Percentiles rank a stretch among this genome's conserved stretches.
phyloP scores from a whole-genome alignment of 2,113 vertebrate species.

The Paracanthobrama guichenoti region DNA sequence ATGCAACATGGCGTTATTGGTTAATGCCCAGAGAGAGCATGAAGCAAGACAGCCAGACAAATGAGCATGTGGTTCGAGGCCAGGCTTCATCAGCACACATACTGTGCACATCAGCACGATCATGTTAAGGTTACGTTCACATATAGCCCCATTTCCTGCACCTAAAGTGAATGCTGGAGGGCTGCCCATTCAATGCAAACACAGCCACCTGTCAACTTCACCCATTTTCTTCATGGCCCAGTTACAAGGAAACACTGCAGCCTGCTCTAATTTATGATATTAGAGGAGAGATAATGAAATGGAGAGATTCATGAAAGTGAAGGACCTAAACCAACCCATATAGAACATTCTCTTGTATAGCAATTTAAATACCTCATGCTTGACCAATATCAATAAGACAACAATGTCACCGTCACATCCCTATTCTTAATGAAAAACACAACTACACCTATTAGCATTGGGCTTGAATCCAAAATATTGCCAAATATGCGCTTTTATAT shows the following conservation, averaged over 20 bases:
- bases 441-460: no score
- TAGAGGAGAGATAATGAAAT: neutral
- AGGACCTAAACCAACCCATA: neutral
- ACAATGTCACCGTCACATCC: no score
- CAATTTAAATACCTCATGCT: neutral
- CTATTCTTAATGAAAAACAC: no score
- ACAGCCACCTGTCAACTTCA: neutral
- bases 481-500: no score
- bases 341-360: neutral
- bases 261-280: neutral
- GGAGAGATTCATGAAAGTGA: neutral
- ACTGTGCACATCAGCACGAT: neutral
- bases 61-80: neutral
- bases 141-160: neutral
- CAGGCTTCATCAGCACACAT: neutral
- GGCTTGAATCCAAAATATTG: no score
- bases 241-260: neutral
- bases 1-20: constrained; percentile 43
- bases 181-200: neutral
- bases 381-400: no score
- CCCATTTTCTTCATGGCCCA: neutral
- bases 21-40: constrained; percentile 27
- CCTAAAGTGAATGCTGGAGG: neutral
- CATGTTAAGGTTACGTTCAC: neutral
- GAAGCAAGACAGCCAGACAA: constrained; percentile 16